Conservation (phyloP, 2,888 invertebrate species). For the Anoncus sp. region DNA sequence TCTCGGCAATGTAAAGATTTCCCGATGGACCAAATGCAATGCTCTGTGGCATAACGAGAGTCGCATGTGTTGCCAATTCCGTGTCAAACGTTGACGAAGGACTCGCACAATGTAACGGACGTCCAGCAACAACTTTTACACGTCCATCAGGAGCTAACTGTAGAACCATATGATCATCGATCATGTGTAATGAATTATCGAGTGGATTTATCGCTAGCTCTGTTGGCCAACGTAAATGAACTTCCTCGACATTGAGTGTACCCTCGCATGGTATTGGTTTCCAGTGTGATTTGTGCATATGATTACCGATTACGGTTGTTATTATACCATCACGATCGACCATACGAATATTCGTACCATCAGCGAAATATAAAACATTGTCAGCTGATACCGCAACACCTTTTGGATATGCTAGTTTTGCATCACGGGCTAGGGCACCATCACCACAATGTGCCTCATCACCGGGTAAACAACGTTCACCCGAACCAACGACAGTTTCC, state of each 20-base stretch:
- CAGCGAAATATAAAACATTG: conserved; percentile 97
- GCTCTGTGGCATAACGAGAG: conserved; percentile 96
- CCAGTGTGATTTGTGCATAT: conserved; percentile 97
- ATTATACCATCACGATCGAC: conserved; percentile 97
- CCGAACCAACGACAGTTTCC: conserved; percentile 98
- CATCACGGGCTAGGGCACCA: conserved; percentile 95
- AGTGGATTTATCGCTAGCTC: conserved; percentile 97
- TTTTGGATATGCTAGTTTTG: conserved; percentile 98
- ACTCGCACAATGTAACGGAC: conserved; percentile 96
- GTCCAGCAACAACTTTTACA: conserved; percentile 96
- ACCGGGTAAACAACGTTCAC: conserved; percentile 96
- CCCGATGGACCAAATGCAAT: conserved; percentile 97
- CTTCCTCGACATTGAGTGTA: conserved; percentile 95
- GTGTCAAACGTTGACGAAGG: conserved; percentile 91
- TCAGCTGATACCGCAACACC: conserved; percentile 97
- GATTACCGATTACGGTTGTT: conserved; percentile 95
- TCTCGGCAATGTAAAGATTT: conserved; percentile 97
- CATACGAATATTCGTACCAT: conserved; percentile 97
- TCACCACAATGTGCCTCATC: conserved; percentile 98
- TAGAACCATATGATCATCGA: conserved; percentile 98
- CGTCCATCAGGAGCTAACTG: conserved; percentile 96
- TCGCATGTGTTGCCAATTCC: conserved; percentile 95
- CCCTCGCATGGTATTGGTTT: conserved; percentile 97
- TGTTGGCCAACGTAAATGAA: conserved; percentile 98
- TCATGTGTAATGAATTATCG: conserved; percentile 97